These are phyloP conservation scores for Apis laboriosa DNA, from an alignment of 1,140 invertebrate species.

Conservation along the genomic window DNA sequence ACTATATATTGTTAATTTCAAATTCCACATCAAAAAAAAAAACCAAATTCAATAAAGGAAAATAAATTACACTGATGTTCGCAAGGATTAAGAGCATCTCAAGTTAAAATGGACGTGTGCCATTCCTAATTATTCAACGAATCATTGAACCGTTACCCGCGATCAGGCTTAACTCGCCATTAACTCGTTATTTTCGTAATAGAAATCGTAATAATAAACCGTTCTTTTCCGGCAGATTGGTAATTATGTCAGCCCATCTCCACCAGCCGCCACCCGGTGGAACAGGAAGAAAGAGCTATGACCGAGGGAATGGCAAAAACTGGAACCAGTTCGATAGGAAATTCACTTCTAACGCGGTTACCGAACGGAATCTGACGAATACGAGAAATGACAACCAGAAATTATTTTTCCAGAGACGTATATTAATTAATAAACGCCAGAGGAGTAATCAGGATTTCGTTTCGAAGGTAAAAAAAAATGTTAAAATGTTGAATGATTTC, in stretches of 20 bases:
- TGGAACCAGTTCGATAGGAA: slow-evolving; percentile 27
- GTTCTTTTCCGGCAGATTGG: not conserved
- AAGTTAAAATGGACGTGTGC: no score
- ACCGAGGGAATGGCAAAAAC: not conserved
- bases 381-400: not conserved
- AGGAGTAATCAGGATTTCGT: no score
- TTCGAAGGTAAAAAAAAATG: no score
- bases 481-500: no score
- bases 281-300: slow-evolving; percentile 30
- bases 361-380: not conserved
- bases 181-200: slow-evolving; percentile 26
- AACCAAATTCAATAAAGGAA: no score
- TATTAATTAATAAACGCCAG: not conserved
- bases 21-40: no score
- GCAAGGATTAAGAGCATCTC: no score
- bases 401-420: not conserved
- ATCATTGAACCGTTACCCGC: not conserved
- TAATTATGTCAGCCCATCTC: slow-evolving; percentile 24
- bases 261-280: not conserved
- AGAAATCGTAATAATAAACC: not conserved
- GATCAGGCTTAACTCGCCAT: not conserved
- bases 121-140: no score
- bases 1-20: no score
- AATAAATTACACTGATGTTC: no score
- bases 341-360: not conserved